These are phyloP conservation scores for Hypselothyrea guttata DNA, from an alignment of 2,888 invertebrate species.

Conservation along the genomic window DNA sequence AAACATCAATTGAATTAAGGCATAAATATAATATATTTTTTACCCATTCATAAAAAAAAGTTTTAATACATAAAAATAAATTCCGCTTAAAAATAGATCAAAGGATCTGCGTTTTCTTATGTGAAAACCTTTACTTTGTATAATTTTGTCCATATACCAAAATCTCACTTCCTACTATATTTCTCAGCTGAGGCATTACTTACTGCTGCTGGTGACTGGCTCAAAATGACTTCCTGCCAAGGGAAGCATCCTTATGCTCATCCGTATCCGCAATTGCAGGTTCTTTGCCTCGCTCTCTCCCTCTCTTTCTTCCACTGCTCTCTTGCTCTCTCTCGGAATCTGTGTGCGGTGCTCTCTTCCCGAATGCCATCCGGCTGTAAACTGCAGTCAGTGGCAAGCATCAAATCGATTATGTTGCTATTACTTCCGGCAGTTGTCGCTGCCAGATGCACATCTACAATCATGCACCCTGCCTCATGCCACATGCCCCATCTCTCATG, in stretches of 20 bases:
- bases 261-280: constrained; percentile 5
- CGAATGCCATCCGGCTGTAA: constrained; percentile 48
- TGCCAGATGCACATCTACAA: constrained; percentile 54
- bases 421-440: constrained; percentile 73
- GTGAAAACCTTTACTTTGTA: too few relatives aligned
- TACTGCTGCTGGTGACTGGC: constrained; percentile 45
- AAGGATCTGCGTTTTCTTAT: too few relatives aligned
- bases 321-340: background rate
- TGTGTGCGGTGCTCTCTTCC: too few relatives aligned
- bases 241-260: constrained; percentile 31
- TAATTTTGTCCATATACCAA: constrained; percentile 2
- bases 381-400: constrained; percentile 54
- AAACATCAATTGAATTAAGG: too few relatives aligned
- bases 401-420: constrained; percentile 76
- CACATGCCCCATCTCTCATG: background rate
- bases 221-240: constrained; percentile 68
- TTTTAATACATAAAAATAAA: too few relatives aligned
- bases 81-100: too few relatives aligned
- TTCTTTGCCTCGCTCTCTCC: background rate
- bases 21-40: too few relatives aligned
- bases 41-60: too few relatives aligned
- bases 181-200: constrained; percentile 10
- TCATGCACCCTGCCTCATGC: background rate
- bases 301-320: constrained; percentile 3
- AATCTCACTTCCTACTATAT: background rate